Evolutionary conservation across 2,888 invertebrate species (phyloP).

Genomic region (Melanargia galathea): DNA sequence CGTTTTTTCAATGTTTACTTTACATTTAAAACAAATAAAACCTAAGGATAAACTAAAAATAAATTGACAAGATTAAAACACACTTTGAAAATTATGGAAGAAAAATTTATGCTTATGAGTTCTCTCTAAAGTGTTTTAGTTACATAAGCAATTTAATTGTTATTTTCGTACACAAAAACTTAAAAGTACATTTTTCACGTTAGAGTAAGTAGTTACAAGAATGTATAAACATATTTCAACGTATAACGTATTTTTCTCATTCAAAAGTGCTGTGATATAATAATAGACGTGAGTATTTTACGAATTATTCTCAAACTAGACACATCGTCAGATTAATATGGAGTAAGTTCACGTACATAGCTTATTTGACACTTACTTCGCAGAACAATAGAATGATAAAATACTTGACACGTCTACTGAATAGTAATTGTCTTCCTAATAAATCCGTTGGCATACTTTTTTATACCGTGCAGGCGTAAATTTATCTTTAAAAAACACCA

Average conservation of each 20-base stretch:
- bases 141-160: too few relatives aligned
- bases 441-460: conserved; percentile 1
- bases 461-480: conserved; percentile 2
- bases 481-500: conserved; percentile 7
- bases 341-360: conserved; percentile 26
- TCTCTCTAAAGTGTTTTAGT: too few relatives aligned
- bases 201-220: neutral
- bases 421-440: conserved; percentile 26
- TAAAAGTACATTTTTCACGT: too few relatives aligned
- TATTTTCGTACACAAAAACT: too few relatives aligned
- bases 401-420: conserved; percentile 17
- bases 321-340: neutral
- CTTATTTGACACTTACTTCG: conserved; percentile 30
- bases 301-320: conserved; percentile 10
- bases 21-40: too few relatives aligned
- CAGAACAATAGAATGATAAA: conserved; percentile 28
- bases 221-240: neutral
- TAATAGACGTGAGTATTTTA: conserved; percentile 10
- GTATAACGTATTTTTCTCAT: neutral
- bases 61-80: too few relatives aligned
- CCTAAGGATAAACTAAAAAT: too few relatives aligned
- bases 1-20: too few relatives aligned
- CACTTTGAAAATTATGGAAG: too few relatives aligned
- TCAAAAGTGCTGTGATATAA: conserved; percentile 2
- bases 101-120: too few relatives aligned